Evolutionary conservation across 2,888 invertebrate species (phyloP).

Genomic region (Drosophila tripunctata): DNA sequence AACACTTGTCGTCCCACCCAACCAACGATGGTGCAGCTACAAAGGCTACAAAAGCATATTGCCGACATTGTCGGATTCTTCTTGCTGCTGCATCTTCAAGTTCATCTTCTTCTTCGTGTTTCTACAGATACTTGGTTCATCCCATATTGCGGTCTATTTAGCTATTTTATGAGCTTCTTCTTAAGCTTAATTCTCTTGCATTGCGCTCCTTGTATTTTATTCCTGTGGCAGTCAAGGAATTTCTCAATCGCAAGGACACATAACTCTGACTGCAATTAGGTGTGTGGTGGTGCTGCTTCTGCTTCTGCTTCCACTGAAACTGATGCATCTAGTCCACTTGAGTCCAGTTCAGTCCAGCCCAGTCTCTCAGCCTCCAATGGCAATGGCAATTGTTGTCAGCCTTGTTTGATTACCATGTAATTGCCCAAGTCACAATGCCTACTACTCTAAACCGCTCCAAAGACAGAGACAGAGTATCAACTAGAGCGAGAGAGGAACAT

Average conservation of each 20-base stretch:
- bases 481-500: neutral
- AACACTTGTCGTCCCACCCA: slow-evolving; percentile 79
- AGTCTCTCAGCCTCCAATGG: slow-evolving; percentile 34
- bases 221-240: slow-evolving; percentile 56
- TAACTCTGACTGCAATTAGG: slow-evolving; percentile 71
- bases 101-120: neutral
- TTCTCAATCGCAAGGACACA: slow-evolving; percentile 79
- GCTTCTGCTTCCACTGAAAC: slow-evolving; percentile 3
- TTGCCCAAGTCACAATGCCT: slow-evolving; percentile 48
- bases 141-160: slow-evolving; percentile 45
- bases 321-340: neutral
- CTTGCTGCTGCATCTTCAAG: too few species aligned
- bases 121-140: neutral
- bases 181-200: slow-evolving; percentile 5
- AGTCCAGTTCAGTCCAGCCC: neutral
- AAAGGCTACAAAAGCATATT: slow-evolving; percentile 74
- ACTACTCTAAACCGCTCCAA: neutral
- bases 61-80: slow-evolving; percentile 27
- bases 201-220: slow-evolving; percentile 28
- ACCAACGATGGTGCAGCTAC: slow-evolving; percentile 61
- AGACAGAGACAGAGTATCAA: neutral
- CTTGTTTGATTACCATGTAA: slow-evolving; percentile 78
- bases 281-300: too few species aligned
- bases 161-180: slow-evolving; percentile 45
- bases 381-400: slow-evolving; percentile 75